phyloP scores from a whole-genome alignment of 2,888 invertebrate genomes.

The Polydrusus tereticollis region DNA sequence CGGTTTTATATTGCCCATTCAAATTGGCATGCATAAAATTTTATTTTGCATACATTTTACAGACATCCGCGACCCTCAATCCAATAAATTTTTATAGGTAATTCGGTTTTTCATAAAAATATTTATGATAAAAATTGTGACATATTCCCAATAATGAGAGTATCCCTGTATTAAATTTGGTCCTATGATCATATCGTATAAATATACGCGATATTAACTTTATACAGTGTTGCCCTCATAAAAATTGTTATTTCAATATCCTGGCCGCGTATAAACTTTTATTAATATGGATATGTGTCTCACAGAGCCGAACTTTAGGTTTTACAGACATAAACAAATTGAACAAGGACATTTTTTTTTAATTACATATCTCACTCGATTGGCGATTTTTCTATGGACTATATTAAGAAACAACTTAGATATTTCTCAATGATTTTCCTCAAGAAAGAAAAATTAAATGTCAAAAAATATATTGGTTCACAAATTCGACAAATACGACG shows the following conservation, averaged over 20 bases:
- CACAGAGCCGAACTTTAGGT: neutral
- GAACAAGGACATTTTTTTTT: too few species aligned
- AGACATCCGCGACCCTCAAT: slow-evolving; percentile 3
- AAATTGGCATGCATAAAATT: slow-evolving; percentile 23
- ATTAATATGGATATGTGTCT: slow-evolving; percentile 20
- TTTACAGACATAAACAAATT: too few species aligned
- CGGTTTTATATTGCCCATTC: neutral
- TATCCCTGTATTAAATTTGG: slow-evolving; percentile 27
- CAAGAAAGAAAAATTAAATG: too few species aligned
- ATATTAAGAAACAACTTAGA: too few species aligned
- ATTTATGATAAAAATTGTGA: slow-evolving; percentile 32
- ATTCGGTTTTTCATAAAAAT: slow-evolving; percentile 37
- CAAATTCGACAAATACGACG: too few species aligned
- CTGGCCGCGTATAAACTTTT: slow-evolving; percentile 13
- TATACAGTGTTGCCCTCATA: slow-evolving; percentile 31
- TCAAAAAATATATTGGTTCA: too few species aligned
- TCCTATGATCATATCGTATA: slow-evolving; percentile 23
- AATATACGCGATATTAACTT: slow-evolving; percentile 27
- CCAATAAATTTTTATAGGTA: slow-evolving; percentile 31
- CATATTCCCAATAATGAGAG: slow-evolving; percentile 33
- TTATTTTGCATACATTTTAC: slow-evolving; percentile 24
- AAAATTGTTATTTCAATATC: slow-evolving; percentile 35
- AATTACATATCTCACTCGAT: too few species aligned
- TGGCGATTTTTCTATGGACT: too few species aligned
- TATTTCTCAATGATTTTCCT: too few species aligned